Conservation (phyloP, 2,888 invertebrate species). For the Stomorhina lunata region DNA sequence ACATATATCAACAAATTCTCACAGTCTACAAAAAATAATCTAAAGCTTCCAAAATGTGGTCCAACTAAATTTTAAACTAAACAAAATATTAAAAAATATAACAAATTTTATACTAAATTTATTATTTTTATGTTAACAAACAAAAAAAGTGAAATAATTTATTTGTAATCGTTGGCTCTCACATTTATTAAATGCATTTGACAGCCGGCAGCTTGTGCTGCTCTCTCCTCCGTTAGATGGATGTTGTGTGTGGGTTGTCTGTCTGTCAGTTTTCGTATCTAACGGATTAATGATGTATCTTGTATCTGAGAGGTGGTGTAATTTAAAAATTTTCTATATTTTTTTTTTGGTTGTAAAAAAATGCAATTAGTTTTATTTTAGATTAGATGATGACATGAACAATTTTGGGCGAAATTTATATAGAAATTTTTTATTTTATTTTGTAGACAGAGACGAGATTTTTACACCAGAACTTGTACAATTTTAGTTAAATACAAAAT, state of each 20-base stretch:
- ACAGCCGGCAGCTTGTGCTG: not conserved
- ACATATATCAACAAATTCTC: not conserved
- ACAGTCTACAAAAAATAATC: not conserved
- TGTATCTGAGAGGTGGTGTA: conserved; percentile 17
- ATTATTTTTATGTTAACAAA: not conserved
- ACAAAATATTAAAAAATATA: not conserved
- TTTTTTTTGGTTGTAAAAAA: not conserved
- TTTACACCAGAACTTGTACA: too few relatives aligned
- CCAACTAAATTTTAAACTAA: not conserved
- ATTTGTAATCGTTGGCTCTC: not conserved
- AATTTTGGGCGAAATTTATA: too few relatives aligned
- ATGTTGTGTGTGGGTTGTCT: not conserved
- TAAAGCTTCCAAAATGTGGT: not conserved
- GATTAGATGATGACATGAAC: conserved; percentile 41
- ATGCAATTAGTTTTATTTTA: conserved; percentile 43
- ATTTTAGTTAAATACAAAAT: not conserved
- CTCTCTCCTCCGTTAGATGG: too few relatives aligned
- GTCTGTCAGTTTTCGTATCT: conserved; percentile 15
- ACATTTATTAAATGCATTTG: conserved; percentile 13
- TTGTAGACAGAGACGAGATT: too few relatives aligned
- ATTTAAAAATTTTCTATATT: not conserved
- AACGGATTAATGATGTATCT: conserved; percentile 41
- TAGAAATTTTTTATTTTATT: too few relatives aligned
- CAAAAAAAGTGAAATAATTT: not conserved
- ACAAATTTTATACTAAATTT: not conserved